phyloP scores from a whole-genome alignment of 1,140 invertebrate species.

The Heterodera schachtii region DNA sequence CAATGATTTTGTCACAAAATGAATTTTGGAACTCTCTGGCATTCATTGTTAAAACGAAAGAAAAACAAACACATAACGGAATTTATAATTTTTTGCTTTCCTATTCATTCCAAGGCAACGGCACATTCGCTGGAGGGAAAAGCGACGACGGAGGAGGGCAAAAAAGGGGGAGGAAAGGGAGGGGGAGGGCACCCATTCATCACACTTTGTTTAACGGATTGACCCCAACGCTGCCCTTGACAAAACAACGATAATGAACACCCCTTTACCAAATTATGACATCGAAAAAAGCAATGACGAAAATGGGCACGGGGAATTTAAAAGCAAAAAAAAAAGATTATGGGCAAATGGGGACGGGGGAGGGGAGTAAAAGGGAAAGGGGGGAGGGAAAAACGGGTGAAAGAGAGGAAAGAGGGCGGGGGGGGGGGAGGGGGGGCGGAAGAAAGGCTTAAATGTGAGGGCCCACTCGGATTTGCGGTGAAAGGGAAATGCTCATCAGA shows the following conservation, averaged over 20 bases:
- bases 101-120: neutral
- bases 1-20: neutral
- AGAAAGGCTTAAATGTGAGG: too few species aligned
- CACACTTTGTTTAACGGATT: neutral
- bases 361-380: too few species aligned
- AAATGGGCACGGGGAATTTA: neutral
- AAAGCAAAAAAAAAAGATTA: neutral
- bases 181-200: neutral
- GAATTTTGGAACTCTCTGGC: neutral
- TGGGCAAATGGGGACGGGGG: neutral
- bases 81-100: neutral
- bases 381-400: neutral
- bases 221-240: neutral
- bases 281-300: neutral
- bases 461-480: neutral
- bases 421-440: too few species aligned
- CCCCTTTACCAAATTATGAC: neutral
- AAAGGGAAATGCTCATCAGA: constrained; percentile 16
- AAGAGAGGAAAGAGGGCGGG: too few species aligned
- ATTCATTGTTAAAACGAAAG: neutral
- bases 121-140: too few species aligned
- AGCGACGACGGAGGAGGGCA: too few species aligned
- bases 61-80: neutral
- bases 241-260: neutral
- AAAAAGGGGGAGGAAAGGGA: neutral